Base-by-base conservation (phyloP, 2,797 vertebrate species). In the Characodon lateralis region DNA sequence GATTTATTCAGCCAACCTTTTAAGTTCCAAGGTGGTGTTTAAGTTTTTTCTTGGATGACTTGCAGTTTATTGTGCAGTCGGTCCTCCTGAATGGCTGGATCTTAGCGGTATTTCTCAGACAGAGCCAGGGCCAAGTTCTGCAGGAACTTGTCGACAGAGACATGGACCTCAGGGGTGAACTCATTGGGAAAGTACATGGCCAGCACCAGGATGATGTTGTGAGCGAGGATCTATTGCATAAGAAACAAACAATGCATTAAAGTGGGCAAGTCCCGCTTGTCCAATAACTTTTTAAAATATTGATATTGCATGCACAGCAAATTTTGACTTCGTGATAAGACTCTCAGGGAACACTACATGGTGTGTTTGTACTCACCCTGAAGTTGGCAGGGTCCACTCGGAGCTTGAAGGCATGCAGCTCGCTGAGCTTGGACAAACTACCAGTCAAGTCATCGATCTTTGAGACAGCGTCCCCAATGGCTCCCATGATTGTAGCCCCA, bases 141-240 rank as follows among this genome's bases (percentile, higher is more conserved):
- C 20, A 97, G n/a, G 93, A 96, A 96, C 92, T 97, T 97, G 94
- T 97, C 97, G 75, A 96, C 18, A n/a, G 95, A 90, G 76, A 96
- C 88, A 0, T 97, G 94, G 4, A 91, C 71, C 10, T 93, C 91
- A 0, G 96, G 89, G 55, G 89, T 95, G 89, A 97, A 95, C 0
- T 87, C 70, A 6, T 4, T 0, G 0, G 94, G 94, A 77, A 91
- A 91, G 86, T 79, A 89, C 55, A 41, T 12, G 74, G 94, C 95
- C 41, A 96, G 39, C 59, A 90, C 91, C 84, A 97, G 93, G 74
- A 96, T 85, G 77, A 97, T 75, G 90, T 93, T 93, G 10, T 96
- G 96, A 79, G 80, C 28, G 74, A 97, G 90, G 71, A 96, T 80
- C 97, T 97, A 92, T 31, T 61, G 55, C 20, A 31, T 16, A 70